Evolutionary conservation across 1,140 invertebrate genomes (phyloP).

Genomic region (Meloidogyne hapla): DNA sequence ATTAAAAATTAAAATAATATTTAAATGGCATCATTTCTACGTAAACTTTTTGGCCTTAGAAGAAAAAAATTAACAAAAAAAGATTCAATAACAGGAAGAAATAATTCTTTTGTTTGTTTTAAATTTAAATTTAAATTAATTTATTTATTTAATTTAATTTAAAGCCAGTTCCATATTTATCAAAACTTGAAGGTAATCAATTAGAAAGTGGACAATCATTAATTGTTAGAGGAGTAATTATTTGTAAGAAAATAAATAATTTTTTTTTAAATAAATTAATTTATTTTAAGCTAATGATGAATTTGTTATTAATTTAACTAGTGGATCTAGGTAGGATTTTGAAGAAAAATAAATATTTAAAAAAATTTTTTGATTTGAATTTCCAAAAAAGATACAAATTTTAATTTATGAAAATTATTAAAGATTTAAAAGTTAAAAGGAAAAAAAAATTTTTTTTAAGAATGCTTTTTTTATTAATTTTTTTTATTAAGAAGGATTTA

Average conservation of each 20-base stretch:
- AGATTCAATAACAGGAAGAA: constrained; percentile 62
- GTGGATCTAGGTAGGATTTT: constrained; percentile 43
- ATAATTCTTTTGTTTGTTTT: constrained; percentile 58
- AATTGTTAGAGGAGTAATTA: constrained; percentile 59
- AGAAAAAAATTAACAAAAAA: constrained; percentile 50
- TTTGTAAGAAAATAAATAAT: constrained; percentile 39
- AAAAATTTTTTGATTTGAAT: too few relatives aligned
- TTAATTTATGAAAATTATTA: too few relatives aligned
- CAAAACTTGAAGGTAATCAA: constrained; percentile 59
- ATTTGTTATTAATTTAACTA: constrained; percentile 60
- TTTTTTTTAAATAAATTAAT: not conserved
- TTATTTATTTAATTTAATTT: not conserved
- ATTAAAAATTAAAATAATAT: not conserved
- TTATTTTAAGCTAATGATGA: constrained; percentile 48
- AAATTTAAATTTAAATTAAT: constrained; percentile 16
- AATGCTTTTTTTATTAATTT: too few relatives aligned
- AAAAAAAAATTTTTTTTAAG: too few relatives aligned
- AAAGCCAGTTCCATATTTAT: constrained; percentile 61
- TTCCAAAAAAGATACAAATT: too few relatives aligned
- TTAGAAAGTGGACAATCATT: constrained; percentile 61
- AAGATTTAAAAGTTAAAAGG: too few relatives aligned
- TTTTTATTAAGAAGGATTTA: too few relatives aligned
- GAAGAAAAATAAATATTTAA: too few relatives aligned
- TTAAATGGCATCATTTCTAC: constrained; percentile 19
- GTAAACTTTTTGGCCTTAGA: constrained; percentile 24